Evolutionary conservation across 2,113 vertebrate species (phyloP).

Genomic region (Colossoma macropomum): DNA sequence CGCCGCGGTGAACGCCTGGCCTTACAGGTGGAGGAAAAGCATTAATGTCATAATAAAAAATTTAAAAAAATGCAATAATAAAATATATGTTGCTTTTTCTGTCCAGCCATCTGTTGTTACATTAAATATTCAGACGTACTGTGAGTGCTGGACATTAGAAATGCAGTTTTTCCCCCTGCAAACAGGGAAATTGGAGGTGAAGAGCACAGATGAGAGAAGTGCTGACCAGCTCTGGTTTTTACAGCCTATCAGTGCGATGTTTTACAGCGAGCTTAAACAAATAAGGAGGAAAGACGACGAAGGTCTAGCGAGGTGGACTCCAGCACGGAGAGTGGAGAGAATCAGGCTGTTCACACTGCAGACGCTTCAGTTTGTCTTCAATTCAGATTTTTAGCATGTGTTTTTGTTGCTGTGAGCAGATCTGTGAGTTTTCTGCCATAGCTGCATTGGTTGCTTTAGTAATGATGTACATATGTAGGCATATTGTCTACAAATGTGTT

Average conservation of each 20-base stretch:
- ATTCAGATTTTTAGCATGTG: too few species aligned
- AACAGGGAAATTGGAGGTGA: slow-evolving; percentile 20
- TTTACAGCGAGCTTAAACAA: slow-evolving; percentile 39
- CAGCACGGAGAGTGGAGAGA: too few species aligned
- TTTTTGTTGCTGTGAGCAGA: too few species aligned
- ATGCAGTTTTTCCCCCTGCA: not conserved
- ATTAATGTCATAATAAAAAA: not conserved
- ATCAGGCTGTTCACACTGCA: not conserved
- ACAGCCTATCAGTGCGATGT: slow-evolving; percentile 10
- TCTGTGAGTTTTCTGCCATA: too few species aligned
- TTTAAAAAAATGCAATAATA: not conserved
- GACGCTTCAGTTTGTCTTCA: too few species aligned
- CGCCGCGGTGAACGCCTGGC: slow-evolving; percentile 9
- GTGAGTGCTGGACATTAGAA: not conserved
- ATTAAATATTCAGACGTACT: not conserved
- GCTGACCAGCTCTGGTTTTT: slow-evolving; percentile 17
- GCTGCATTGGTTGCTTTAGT: too few species aligned
- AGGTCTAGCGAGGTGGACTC: not conserved
- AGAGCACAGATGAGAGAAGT: slow-evolving; percentile 26
- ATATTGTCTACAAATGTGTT: too few species aligned
- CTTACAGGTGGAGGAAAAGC: slow-evolving; percentile 20
- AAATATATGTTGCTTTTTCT: not conserved
- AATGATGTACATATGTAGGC: too few species aligned
- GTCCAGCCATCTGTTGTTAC: not conserved
- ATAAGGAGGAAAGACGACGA: slow-evolving; percentile 11